Conservation (phyloP, 2,888 invertebrate species). For the Baccha elongata region DNA sequence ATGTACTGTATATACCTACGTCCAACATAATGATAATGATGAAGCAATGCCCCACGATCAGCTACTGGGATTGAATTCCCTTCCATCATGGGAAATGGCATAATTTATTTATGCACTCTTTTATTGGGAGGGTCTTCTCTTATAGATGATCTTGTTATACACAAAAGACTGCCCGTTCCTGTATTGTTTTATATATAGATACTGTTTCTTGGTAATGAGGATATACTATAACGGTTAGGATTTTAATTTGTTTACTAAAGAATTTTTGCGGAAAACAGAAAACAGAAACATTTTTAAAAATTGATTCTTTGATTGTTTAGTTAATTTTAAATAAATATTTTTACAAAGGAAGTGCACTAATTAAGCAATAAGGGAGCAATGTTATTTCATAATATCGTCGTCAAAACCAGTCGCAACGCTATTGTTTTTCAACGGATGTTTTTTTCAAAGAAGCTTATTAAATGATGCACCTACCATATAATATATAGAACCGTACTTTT, state of each 20-base stretch:
- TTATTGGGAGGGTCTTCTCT: constrained; percentile 48
- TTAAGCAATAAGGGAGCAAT: no score
- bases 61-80: constrained; percentile 73
- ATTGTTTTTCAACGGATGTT: no score
- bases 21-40: constrained; percentile 59
- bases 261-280: not conserved
- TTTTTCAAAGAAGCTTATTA: no score
- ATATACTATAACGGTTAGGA: constrained; percentile 28
- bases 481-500: no score
- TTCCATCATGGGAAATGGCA: constrained; percentile 69
- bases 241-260: constrained; percentile 47
- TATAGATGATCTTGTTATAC: constrained; percentile 62
- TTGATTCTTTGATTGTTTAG: no score
- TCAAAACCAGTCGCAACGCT: no score
- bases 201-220: constrained; percentile 19
- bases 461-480: no score
- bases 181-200: constrained; percentile 11
- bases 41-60: constrained; percentile 64
- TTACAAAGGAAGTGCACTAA: no score
- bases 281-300: no score
- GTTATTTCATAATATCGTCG: no score
- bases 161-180: constrained; percentile 34
- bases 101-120: constrained; percentile 66
- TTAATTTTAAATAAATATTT: no score
- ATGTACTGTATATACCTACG: constrained; percentile 13